Conservation (phyloP, 1,140 invertebrate genomes). For the Drosophila santomea region DNA sequence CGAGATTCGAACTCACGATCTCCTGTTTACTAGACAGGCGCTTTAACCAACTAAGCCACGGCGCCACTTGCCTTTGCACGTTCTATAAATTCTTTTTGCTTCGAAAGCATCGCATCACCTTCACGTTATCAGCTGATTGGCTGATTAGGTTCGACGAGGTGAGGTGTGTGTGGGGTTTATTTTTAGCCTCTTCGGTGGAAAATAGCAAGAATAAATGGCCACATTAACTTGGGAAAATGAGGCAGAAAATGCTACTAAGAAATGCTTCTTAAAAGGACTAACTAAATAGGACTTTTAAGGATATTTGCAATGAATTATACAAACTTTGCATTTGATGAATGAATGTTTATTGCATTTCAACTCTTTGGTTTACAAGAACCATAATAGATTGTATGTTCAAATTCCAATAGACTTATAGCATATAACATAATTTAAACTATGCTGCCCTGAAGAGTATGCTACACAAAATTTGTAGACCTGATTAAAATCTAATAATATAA, state of each 20-base stretch:
- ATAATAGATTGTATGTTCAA: too few relatives aligned
- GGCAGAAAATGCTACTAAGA: too few relatives aligned
- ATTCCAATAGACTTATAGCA: too few relatives aligned
- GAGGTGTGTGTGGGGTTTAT: conserved; percentile 2
- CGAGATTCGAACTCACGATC: conserved; percentile 88
- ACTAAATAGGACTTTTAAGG: too few relatives aligned
- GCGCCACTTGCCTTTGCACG: conserved; percentile 76
- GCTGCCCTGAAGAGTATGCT: background rate
- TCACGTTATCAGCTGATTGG: conserved; percentile 10
- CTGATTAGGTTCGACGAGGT: conserved; percentile 20
- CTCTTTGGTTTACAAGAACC: too few relatives aligned
- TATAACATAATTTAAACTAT: too few relatives aligned
- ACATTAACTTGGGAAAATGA: too few relatives aligned
- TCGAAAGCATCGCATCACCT: background rate
- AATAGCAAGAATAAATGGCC: background rate
- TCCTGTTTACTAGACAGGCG: conserved; percentile 88
- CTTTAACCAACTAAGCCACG: conserved; percentile 88
- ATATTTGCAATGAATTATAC: too few relatives aligned
- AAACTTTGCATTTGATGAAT: too few relatives aligned
- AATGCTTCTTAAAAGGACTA: too few relatives aligned
- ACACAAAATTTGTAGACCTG: background rate
- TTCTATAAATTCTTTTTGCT: conserved; percentile 5
- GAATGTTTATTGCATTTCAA: too few relatives aligned
- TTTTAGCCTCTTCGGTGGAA: conserved; percentile 3
- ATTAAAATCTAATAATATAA: too few relatives aligned